Percentiles rank a stretch among this genome's conserved stretches.
Evolutionary conservation across 2,797 vertebrate species (phyloP).

Genomic region (Sebastes glaucus): DNA sequence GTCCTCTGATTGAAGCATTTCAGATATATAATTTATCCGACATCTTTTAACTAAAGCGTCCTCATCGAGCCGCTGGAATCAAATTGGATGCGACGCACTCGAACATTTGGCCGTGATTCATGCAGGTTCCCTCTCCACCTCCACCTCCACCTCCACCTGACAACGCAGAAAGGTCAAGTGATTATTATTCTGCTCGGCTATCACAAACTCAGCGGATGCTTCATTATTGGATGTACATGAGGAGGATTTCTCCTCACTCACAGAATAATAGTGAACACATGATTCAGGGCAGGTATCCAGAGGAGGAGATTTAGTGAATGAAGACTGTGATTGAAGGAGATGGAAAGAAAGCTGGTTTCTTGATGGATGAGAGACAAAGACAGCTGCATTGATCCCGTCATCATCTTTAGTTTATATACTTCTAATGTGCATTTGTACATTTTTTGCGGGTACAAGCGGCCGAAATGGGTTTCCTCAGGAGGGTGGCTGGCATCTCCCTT

Average conservation of each 20-base stretch:
- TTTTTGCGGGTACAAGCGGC: no score
- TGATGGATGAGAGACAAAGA: background rate
- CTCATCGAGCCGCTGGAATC: background rate
- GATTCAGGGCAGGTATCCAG: background rate
- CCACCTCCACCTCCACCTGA: background rate
- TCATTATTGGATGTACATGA: background rate
- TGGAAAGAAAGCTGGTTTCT: background rate
- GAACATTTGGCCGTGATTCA: background rate
- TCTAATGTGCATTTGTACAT: background rate
- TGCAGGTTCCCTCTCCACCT: background rate
- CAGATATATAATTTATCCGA: background rate
- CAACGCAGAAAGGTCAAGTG: background rate
- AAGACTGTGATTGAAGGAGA: background rate
- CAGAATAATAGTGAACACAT: background rate
- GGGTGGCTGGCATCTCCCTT: no score
- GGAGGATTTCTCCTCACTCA: background rate
- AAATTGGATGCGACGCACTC: background rate
- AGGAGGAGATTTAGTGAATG: background rate
- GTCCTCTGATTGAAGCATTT: no score
- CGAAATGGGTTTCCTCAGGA: no score
- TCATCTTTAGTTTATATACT: background rate
- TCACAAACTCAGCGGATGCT: background rate
- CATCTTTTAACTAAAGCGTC: background rate
- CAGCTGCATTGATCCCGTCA: background rate
- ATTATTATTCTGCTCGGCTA: background rate